A percentile compares a stretch with the other conserved stretches of the same genome.
Evolutionary conservation across 1,140 invertebrate genomes (phyloP).

Genomic region (Campoletis sonorensis): DNA sequence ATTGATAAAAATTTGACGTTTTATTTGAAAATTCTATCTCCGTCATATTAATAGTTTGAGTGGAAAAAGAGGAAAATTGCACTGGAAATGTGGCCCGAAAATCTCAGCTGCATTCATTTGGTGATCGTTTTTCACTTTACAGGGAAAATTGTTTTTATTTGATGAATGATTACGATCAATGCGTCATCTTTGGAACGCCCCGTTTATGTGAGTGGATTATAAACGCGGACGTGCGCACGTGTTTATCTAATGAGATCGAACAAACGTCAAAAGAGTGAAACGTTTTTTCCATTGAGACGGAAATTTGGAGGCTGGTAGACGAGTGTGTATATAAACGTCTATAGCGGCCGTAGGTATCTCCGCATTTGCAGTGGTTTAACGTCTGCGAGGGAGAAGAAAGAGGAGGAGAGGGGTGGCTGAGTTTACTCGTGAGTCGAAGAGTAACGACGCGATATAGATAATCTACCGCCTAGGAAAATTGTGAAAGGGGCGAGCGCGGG

Average conservation of each 20-base stretch:
- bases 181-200: no score
- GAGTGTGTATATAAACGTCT: neutral
- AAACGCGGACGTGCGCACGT: no score
- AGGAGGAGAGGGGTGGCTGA: neutral
- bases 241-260: constrained; percentile 18
- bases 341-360: constrained; percentile 31
- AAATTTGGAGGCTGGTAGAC: constrained; percentile 58
- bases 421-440: constrained; percentile 33
- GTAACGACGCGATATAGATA: constrained; percentile 9
- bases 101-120: no score
- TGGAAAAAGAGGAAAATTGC: no score
- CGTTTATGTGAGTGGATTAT: no score
- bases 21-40: no score
- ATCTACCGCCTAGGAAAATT: neutral
- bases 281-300: constrained; percentile 52
- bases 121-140: no score
- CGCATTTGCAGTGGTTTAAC: constrained; percentile 41
- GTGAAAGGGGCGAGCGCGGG: neutral
- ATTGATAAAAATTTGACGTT: no score
- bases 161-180: no score
- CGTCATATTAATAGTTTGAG: no score
- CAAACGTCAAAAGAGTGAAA: neutral
- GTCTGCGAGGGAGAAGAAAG: neutral
- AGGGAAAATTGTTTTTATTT: no score
- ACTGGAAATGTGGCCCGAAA: no score